Evolutionary conservation across 1,140 invertebrate species (phyloP).

Genomic region (Lordiphosa collinella): DNA sequence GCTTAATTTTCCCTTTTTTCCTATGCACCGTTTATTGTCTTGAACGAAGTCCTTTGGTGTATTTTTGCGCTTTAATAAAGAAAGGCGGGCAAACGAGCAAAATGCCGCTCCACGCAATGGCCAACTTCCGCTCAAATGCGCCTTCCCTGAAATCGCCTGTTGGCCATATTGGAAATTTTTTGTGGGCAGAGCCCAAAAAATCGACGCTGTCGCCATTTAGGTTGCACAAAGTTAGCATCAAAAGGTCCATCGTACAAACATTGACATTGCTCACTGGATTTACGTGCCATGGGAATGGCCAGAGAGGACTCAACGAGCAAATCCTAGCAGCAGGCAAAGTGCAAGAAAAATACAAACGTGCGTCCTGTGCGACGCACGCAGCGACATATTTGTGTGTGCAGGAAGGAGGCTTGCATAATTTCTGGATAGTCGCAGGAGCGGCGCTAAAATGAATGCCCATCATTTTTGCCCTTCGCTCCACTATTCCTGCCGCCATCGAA

Average conservation of each 20-base stretch:
- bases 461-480: neutral
- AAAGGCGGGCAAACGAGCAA: conserved; percentile 51
- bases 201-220: conserved; percentile 44
- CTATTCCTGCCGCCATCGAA: neutral
- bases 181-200: conserved; percentile 9
- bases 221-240: conserved; percentile 31
- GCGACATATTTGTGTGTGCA: conserved; percentile 43
- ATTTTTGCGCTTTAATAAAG: conserved; percentile 63
- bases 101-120: conserved; percentile 37
- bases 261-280: conserved; percentile 73
- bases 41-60: conserved; percentile 37
- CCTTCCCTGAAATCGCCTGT: conserved; percentile 3
- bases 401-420: conserved; percentile 45
- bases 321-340: conserved; percentile 48
- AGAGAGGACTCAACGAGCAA: conserved; percentile 22
- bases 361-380: conserved; percentile 25
- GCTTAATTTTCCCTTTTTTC: neutral
- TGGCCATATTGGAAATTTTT: conserved; percentile 39
- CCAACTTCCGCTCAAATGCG: conserved; percentile 60
- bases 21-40: conserved; percentile 33
- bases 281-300: conserved; percentile 45
- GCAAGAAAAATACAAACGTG: conserved; percentile 56
- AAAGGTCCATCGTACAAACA: conserved; percentile 51
- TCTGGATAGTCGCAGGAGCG: conserved; percentile 25
- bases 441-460: conserved; percentile 15